Evolutionary conservation across 2,888 invertebrate genomes (phyloP), one percentile per base, ranked within the genome.

Genomic region (Microctonus aethiopoides): DNA sequence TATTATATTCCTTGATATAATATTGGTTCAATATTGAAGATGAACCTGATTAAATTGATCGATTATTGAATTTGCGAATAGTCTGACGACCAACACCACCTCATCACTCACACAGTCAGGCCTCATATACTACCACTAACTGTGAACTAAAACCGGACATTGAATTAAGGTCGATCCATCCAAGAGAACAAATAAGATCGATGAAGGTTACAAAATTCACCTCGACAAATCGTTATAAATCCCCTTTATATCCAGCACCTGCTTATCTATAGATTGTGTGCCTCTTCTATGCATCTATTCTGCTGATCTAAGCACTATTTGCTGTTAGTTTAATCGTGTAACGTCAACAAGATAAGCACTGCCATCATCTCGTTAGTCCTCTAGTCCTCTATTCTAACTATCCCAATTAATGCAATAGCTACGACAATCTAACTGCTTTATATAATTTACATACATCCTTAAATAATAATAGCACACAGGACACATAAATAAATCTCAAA

Each of bases 161-260:
- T 72, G 75, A 78, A 78, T 78, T 76, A 76, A 72, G 71, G 75
- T 72, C 71, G 57, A 75, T 75, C 70, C 73, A 60, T 70, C 67
- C 56, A 29, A 70, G 71, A 72, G 74, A 75, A 74, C 67, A 67
- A 74, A 74, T 78, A 77, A 79, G 76, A 78, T 74, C 76, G 77
- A 75, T 74, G 74, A 76, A 69, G 52, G 72, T 66, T 7, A 64
- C 71, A 60, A 69, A 69, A 71, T 72, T 70, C 57, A 69, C 66
- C 56, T 64, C 13, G 20, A 60, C 39, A 60, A 60, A 46, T 46
- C 16, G 6, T n/a, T 46, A n/a, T 46, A 46, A 16, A n/a, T 9
- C 6, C 6, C n/a, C 16, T 20, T 16, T 16, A 46, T 16, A 16
- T 7, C 16, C 16, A 46, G 9, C 20, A 1, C 7, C 7, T 7